phyloP scores from a whole-genome alignment of 2,888 invertebrate genomes.

The Leistus spinibarbis region DNA sequence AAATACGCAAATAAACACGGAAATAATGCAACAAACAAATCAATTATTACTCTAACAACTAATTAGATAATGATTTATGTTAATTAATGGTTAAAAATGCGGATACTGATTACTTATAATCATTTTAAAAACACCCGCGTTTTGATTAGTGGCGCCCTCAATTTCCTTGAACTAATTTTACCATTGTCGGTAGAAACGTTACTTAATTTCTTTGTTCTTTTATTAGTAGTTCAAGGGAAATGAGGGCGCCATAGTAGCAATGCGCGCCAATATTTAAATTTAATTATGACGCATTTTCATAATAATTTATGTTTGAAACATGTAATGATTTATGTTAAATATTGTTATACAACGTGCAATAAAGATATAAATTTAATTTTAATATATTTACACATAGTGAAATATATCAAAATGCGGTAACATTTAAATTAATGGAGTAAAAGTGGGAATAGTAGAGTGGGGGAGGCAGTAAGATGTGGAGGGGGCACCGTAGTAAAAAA shows the following conservation, averaged over 20 bases:
- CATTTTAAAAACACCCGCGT: not conserved
- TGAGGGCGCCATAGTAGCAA: not conserved
- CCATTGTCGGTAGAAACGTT: not conserved
- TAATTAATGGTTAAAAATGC: not conserved
- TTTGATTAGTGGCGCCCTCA: not conserved
- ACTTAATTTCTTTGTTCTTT: not conserved
- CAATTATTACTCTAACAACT: not conserved
- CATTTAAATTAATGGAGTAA: too few species aligned
- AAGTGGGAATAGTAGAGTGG: slow-evolving; percentile 35
- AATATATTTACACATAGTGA: too few species aligned
- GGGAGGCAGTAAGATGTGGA: slow-evolving; percentile 49
- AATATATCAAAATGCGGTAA: too few species aligned
- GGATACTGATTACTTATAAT: not conserved
- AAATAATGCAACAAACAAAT: not conserved
- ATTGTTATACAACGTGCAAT: too few species aligned
- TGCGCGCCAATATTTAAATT: not conserved
- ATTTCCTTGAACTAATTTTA: not conserved
- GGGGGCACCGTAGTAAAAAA: slow-evolving; percentile 50
- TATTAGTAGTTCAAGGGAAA: not conserved
- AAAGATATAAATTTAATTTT: too few species aligned
- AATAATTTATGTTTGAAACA: too few species aligned
- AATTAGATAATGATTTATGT: not conserved
- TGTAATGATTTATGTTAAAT: too few species aligned
- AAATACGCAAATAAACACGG: not conserved
- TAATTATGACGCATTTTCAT: too few species aligned